phyloP scores from a whole-genome alignment of 1,140 invertebrate species.

The Meloidogyne exigua region DNA sequence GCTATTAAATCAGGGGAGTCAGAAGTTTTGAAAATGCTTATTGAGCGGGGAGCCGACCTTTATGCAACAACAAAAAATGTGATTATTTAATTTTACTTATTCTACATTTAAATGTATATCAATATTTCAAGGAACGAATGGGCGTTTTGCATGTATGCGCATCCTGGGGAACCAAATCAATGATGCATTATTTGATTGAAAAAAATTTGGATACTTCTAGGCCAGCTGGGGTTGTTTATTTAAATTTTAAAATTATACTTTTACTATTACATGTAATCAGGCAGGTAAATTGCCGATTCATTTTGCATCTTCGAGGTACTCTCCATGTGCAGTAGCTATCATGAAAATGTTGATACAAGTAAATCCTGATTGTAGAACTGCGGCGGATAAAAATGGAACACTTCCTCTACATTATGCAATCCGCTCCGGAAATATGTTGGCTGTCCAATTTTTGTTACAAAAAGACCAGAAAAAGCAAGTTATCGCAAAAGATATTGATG shows the following conservation, averaged over 20 bases:
- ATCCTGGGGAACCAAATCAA: constrained; percentile 52
- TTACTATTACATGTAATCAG: not conserved
- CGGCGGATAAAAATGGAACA: constrained; percentile 38
- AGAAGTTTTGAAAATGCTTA: constrained; percentile 46
- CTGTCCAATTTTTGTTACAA: constrained; percentile 47
- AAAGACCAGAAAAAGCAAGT: constrained; percentile 47
- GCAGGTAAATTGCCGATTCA: constrained; percentile 49
- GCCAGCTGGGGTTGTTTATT: constrained; percentile 49
- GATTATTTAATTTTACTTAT: not conserved
- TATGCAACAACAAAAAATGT: constrained; percentile 43
- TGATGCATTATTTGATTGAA: constrained; percentile 40
- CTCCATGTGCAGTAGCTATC: constrained; percentile 38
- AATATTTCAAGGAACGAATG: constrained; percentile 48
- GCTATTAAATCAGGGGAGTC: constrained; percentile 52
- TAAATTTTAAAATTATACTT: not conserved
- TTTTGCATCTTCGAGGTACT: constrained; percentile 46
- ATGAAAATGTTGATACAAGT: constrained; percentile 48
- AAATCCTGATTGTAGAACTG: constrained; percentile 38
- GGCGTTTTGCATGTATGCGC: constrained; percentile 55
- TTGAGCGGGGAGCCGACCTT: constrained; percentile 56
- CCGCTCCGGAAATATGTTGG: constrained; percentile 44
- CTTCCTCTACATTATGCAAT: constrained; percentile 59
- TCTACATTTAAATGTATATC: too few species aligned
- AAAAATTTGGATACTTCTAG: constrained; percentile 42
- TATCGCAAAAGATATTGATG: constrained; percentile 44